These are phyloP conservation scores for Vireo griseus DNA, from an alignment of 2,797 vertebrate genomes.

Conservation along the genomic window DNA sequence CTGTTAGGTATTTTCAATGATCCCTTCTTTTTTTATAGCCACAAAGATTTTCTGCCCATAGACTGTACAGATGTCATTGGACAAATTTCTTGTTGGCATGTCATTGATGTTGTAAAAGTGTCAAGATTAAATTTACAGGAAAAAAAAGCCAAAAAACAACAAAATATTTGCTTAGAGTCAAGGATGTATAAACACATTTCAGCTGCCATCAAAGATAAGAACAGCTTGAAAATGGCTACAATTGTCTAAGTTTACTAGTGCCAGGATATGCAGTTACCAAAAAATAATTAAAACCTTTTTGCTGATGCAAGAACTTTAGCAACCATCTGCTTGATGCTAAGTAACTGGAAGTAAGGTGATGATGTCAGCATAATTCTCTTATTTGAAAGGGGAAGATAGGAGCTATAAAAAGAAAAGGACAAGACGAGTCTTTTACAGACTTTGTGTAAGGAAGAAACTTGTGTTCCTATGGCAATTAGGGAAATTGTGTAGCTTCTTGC, in stretches of 20 bases:
- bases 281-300: not conserved
- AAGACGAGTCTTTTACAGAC: not conserved
- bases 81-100: constrained; percentile 74
- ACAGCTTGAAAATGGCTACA: not conserved
- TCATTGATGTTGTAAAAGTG: constrained; percentile 75
- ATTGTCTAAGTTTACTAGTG: not conserved
- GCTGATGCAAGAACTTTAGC: not conserved
- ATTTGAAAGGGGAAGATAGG: not conserved
- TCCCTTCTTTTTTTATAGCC: constrained; percentile 77
- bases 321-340: not conserved
- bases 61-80: constrained; percentile 67
- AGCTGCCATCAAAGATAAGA: not conserved
- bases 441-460: not conserved
- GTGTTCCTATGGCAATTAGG: not conserved
- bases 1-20: constrained; percentile 81
- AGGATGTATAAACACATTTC: not conserved
- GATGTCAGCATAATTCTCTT: not conserved
- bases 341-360: not conserved
- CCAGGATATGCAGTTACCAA: not conserved
- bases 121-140: not conserved
- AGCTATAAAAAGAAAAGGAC: not conserved
- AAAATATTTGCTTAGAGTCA: not conserved
- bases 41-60: constrained; percentile 79
- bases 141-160: not conserved
- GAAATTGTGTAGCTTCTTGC: not conserved